phyloP scores from a whole-genome alignment of 2,888 invertebrate genomes.

The Stenurella melanura region DNA sequence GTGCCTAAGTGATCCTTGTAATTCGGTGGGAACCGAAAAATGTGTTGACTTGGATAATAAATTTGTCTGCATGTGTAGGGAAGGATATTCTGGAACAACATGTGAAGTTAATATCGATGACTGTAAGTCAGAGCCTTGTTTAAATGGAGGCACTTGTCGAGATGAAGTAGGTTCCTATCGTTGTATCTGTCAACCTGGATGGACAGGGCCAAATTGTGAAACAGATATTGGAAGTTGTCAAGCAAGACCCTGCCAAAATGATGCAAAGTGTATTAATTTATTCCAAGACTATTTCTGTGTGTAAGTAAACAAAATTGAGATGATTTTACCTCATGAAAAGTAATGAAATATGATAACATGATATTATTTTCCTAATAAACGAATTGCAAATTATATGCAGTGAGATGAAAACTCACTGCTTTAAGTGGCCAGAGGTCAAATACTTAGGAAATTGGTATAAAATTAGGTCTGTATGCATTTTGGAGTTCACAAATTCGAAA shows the following conservation, averaged over 20 bases:
- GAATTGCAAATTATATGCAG: no score
- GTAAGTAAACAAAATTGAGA: conserved; percentile 81
- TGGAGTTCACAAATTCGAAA: no score
- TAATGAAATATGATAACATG: no score
- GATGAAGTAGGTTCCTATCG: conserved; percentile 90
- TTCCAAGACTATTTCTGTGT: conserved; percentile 94
- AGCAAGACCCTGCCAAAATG: conserved; percentile 92
- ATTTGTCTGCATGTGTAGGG: conserved; percentile 90
- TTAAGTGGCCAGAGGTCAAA: no score
- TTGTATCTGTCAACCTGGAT: conserved; percentile 89
- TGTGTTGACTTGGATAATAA: conserved; percentile 93
- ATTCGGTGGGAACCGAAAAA: conserved; percentile 90
- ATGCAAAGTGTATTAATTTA: conserved; percentile 91
- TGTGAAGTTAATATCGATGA: conserved; percentile 93
- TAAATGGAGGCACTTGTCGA: conserved; percentile 91
- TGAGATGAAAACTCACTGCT: no score
- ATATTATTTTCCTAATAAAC: no score
- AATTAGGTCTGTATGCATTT: no score
- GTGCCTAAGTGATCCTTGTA: conserved; percentile 93
- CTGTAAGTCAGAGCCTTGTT: conserved; percentile 88
- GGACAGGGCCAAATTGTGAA: conserved; percentile 91
- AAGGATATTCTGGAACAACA: conserved; percentile 88
- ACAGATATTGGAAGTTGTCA: conserved; percentile 91
- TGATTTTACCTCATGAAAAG: no score
- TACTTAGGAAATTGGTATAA: no score